Evolutionary conservation across 1,140 invertebrate species (phyloP).

Genomic region (Meloidogyne hapla): DNA sequence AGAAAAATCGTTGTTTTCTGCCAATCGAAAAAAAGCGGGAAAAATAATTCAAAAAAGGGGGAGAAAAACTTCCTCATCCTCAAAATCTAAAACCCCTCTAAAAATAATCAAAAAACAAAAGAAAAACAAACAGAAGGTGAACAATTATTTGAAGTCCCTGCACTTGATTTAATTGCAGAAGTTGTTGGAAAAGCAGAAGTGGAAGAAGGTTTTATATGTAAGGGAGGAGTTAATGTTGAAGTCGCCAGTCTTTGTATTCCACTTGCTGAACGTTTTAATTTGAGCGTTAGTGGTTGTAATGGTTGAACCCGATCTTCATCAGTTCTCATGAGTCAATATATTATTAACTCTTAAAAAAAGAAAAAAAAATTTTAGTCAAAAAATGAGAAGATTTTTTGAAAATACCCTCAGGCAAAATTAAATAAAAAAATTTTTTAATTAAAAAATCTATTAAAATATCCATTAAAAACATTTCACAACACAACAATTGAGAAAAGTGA

Average conservation of each 20-base stretch:
- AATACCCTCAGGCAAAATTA: too few relatives aligned
- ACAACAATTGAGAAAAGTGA: too few relatives aligned
- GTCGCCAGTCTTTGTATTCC: conserved; percentile 24
- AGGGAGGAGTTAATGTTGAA: conserved; percentile 1
- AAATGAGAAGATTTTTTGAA: neutral
- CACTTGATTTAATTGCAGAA: neutral
- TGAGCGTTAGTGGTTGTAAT: conserved; percentile 20
- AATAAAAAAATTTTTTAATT: too few relatives aligned
- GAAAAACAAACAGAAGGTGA: neutral
- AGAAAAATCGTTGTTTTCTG: too few relatives aligned
- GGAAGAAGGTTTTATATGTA: neutral
- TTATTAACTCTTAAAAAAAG: conserved; percentile 12
- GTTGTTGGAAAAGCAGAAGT: conserved; percentile 1
- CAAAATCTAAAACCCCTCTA: neutral
- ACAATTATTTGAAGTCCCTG: conserved; percentile 3
- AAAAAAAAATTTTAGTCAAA: conserved; percentile 1
- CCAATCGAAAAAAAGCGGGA: too few relatives aligned
- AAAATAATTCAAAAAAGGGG: neutral
- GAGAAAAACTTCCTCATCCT: neutral
- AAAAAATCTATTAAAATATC: too few relatives aligned
- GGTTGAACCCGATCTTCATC: conserved; percentile 23
- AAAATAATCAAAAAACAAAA: neutral
- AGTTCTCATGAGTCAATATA: conserved; percentile 7
- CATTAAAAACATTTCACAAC: too few relatives aligned
- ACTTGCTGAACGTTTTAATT: conserved; percentile 28